Evolutionary conservation across 53 echinoderm and acorn worm species (phyloP).

Genomic region (Actinopyga echinites): DNA sequence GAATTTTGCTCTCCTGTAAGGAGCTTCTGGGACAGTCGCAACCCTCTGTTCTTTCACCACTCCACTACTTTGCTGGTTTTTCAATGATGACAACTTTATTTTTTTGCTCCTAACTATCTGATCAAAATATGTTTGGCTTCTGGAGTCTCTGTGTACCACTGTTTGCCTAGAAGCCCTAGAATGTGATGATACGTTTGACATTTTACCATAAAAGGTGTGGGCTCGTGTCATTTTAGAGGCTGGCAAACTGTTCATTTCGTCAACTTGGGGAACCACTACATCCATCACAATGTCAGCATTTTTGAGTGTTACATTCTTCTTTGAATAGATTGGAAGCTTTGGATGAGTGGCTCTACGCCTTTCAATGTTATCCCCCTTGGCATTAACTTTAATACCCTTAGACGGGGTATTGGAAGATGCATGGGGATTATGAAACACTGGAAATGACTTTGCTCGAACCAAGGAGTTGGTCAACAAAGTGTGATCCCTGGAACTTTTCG

Average conservation of each 20-base stretch:
- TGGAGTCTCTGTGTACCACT: no score
- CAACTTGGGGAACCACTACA: not conserved
- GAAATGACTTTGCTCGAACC: conserved; percentile 11
- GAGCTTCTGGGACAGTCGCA: not conserved
- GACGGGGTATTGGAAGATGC: not conserved
- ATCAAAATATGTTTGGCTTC: not conserved
- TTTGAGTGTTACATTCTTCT: not conserved
- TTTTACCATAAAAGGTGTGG: conserved; percentile 28
- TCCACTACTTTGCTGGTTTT: not conserved
- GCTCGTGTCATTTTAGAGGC: conserved; percentile 21
- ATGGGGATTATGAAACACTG: not conserved
- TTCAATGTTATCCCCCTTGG: not conserved
- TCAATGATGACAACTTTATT: not conserved
- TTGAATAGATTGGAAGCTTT: not conserved
- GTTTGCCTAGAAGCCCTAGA: no score
- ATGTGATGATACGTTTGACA: not conserved
- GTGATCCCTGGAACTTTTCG: not conserved
- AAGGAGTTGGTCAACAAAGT: not conserved
- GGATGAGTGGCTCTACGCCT: not conserved
- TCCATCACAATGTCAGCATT: conserved; percentile 16
- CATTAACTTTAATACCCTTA: no score
- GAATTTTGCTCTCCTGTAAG: conserved; percentile 14
- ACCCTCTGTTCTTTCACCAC: not conserved
- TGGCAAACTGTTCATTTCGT: conserved; percentile 7
- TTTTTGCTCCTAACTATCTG: conserved; percentile 2